A percentile compares a stretch with the other conserved stretches of the same genome.
phyloP scores from a whole-genome alignment of 2,888 invertebrate species.

The Hipparchia semele region DNA sequence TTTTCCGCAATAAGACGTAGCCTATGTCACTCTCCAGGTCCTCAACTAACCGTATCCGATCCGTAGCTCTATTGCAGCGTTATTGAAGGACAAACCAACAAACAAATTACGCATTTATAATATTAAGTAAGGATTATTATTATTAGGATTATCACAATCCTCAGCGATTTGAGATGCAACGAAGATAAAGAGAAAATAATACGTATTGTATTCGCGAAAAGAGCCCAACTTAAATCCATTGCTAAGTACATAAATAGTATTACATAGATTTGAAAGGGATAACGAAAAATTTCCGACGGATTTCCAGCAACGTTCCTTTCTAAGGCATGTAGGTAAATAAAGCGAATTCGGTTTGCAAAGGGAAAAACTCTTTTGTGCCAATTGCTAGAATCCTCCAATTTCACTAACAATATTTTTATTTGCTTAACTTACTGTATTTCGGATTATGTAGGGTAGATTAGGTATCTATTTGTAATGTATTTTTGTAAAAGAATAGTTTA shows the following conservation, averaged over 20 bases:
- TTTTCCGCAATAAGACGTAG: too few relatives aligned
- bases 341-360: constrained; percentile 3
- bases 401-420: constrained; percentile 13
- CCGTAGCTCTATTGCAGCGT: too few relatives aligned
- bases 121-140: too few relatives aligned
- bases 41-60: too few relatives aligned
- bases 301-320: background rate
- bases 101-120: too few relatives aligned
- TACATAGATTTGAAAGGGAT: background rate
- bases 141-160: too few relatives aligned
- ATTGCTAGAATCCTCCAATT: constrained; percentile 13
- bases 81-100: too few relatives aligned
- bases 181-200: too few relatives aligned
- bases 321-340: constrained; percentile 13
- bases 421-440: background rate
- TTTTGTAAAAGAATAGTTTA: too few relatives aligned
- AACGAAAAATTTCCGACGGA: background rate
- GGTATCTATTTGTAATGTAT: background rate
- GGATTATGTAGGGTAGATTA: background rate
- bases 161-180: too few relatives aligned
- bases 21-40: too few relatives aligned
- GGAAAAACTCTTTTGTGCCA: constrained; percentile 19
- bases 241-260: background rate
- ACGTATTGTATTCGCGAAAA: background rate
- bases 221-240: background rate